Conservation (phyloP, 2,888 invertebrate genomes). For the Drosophila paramelanica region DNA sequence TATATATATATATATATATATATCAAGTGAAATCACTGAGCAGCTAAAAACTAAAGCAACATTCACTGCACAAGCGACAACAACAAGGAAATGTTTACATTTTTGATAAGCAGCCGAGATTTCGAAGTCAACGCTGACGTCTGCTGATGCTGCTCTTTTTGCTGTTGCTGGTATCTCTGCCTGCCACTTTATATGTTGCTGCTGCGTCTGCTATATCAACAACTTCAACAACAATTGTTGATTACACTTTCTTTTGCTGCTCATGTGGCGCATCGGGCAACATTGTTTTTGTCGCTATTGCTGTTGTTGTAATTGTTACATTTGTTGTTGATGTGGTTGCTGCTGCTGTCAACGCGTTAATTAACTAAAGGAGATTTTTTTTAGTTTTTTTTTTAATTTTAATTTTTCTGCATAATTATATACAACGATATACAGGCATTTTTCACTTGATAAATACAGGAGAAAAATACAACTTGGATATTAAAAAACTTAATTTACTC, state of each 20-base stretch:
- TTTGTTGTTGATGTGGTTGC: constrained; percentile 4
- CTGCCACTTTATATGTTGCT: constrained; percentile 25
- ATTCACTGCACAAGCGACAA: constrained; percentile 14
- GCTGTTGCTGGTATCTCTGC: constrained; percentile 34
- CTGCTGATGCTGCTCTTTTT: constrained; percentile 7
- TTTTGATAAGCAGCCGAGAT: constrained; percentile 49
- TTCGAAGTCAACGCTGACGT: constrained; percentile 4
- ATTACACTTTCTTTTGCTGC: constrained; percentile 51
- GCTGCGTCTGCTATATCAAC: constrained; percentile 3
- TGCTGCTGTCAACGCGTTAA: constrained; percentile 46
- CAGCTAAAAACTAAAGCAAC: constrained; percentile 1
- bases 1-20: too few species aligned
- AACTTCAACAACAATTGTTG: constrained; percentile 31
- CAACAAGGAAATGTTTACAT: constrained; percentile 57
- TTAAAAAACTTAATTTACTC: constrained; percentile 21
- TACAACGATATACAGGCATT: neutral
- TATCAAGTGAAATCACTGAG: constrained; percentile 9
- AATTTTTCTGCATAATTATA: neutral
- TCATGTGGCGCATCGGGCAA: constrained; percentile 7
- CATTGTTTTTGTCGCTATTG: constrained; percentile 11
- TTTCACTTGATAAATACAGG: neutral
- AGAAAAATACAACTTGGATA: constrained; percentile 22
- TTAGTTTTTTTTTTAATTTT: neutral
- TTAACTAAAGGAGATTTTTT: constrained; percentile 35
- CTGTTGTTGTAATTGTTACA: constrained; percentile 15